phyloP scores from a whole-genome alignment of 2,113 vertebrate species.

The Martes martes region DNA sequence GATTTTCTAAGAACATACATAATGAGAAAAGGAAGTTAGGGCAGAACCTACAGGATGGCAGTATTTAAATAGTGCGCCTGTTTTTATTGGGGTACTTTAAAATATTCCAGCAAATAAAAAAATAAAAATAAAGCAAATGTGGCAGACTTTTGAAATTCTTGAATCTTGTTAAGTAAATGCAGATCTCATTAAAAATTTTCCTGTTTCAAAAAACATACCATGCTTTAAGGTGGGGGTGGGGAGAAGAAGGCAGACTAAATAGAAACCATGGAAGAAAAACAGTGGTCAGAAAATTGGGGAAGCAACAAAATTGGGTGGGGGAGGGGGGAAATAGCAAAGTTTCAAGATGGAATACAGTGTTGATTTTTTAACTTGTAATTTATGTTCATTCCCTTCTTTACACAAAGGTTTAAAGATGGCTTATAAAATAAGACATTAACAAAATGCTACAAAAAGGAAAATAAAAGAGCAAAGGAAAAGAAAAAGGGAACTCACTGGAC shows the following conservation, averaged over 20 bases:
- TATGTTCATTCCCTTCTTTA: background rate
- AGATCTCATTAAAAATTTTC: background rate
- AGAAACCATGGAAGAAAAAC: background rate
- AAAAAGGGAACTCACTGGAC: background rate
- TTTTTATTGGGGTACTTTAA: background rate
- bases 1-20: background rate
- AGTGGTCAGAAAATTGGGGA: background rate
- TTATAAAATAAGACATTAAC: background rate
- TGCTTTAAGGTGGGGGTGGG: background rate
- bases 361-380: background rate
- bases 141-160: background rate
- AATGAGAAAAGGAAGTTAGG: background rate
- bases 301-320: background rate
- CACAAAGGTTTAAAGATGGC: background rate
- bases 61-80: background rate
- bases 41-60: background rate
- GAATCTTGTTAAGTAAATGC: background rate
- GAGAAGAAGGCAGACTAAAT: background rate
- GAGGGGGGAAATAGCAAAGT: background rate
- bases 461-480: background rate
- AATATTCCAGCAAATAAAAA: slow-evolving; percentile 7
- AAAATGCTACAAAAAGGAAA: background rate
- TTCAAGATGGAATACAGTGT: background rate
- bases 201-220: background rate
- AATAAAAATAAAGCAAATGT: background rate